These are phyloP conservation scores for Rhyacichthys aspro DNA, from an alignment of 2,797 vertebrate genomes.

Conservation along the genomic window DNA sequence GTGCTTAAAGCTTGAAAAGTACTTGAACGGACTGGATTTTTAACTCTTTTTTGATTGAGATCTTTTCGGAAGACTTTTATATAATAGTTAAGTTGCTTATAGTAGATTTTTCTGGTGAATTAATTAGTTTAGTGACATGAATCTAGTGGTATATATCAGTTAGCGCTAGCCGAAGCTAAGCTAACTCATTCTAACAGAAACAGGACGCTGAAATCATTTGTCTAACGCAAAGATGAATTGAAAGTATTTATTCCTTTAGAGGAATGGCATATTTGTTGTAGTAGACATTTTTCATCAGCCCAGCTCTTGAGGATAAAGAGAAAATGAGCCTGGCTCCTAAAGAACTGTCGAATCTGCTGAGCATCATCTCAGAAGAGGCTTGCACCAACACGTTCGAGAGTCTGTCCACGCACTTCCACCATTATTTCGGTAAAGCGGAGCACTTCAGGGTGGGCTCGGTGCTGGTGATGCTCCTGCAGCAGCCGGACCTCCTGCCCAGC, in stretches of 20 bases:
- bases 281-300: background rate
- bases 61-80: background rate
- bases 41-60: rapidly evolving
- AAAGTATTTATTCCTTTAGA: rapidly evolving
- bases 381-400: conserved; percentile 93
- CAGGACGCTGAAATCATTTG: too few relatives aligned
- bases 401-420: conserved; percentile 94
- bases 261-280: background rate
- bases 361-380: conserved; percentile 96
- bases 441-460: conserved; percentile 96
- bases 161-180: conserved; percentile 48
- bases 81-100: rapidly evolving
- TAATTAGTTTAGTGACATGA: conserved; percentile 19
- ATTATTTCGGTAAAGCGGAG: conserved; percentile 94
- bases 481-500: conserved; percentile 94
- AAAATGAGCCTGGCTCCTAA: conserved; percentile 87
- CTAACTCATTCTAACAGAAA: conserved; percentile 44
- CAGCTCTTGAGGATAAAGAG: background rate
- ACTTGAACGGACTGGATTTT: too few relatives aligned
- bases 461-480: conserved; percentile 94
- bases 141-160: conserved; percentile 19
- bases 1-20: background rate
- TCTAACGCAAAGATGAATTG: conserved; percentile 16
- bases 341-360: conserved; percentile 93
- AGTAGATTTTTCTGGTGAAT: background rate